Conservation (phyloP, 2,113 vertebrate species). For the Condylura cristata region DNA sequence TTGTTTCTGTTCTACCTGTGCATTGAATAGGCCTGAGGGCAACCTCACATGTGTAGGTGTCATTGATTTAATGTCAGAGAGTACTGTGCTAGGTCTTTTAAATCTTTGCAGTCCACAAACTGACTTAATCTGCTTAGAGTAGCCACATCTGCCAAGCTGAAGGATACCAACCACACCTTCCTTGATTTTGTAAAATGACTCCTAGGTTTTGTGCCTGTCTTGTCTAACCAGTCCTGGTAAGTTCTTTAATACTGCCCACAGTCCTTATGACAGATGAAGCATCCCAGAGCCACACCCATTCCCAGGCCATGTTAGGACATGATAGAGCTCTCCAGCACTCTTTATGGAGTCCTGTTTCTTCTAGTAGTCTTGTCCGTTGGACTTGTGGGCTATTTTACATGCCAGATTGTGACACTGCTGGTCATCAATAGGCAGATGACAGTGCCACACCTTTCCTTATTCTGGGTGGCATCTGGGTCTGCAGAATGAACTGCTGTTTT, state of each 20-base stretch:
- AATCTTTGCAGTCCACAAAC: slow-evolving; percentile 47
- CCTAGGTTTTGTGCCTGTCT: not conserved
- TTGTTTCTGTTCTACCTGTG: not conserved
- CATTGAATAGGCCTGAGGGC: not conserved
- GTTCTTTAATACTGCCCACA: not conserved
- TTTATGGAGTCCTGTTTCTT: not conserved
- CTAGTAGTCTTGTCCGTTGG: not conserved
- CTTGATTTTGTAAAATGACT: not conserved
- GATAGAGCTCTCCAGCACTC: not conserved
- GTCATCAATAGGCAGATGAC: not conserved
- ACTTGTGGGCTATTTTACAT: not conserved
- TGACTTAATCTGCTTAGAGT: not conserved
- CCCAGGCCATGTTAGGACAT: not conserved
- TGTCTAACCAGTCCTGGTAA: not conserved
- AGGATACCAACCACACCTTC: not conserved
- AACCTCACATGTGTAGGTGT: not conserved
- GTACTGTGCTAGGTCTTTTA: not conserved
- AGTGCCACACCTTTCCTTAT: not conserved
- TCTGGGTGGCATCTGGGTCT: not conserved
- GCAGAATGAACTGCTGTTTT: not conserved
- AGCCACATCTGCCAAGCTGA: slow-evolving; percentile 31
- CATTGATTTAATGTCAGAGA: not conserved
- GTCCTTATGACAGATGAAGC: not conserved
- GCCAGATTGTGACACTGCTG: not conserved
- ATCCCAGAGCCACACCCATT: not conserved